Conservation (phyloP, 2,888 invertebrate species). For the Macrosiphum euphorbiae region DNA sequence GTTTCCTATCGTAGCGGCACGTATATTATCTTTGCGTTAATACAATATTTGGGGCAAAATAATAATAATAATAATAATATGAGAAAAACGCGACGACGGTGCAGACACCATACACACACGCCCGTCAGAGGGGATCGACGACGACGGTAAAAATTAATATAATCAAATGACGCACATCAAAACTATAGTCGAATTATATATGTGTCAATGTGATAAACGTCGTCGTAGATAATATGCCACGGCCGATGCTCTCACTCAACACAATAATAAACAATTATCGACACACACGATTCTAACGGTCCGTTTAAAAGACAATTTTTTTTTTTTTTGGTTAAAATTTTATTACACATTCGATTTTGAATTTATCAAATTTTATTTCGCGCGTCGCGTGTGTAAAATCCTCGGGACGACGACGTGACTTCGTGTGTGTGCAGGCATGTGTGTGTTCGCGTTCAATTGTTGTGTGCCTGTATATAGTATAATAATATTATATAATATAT, state of each 20-base stretch:
- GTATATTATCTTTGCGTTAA: neutral
- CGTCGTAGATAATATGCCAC: neutral
- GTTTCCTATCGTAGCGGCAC: conserved; percentile 8
- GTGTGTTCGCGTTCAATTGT: neutral
- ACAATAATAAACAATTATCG: neutral
- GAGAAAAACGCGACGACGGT: neutral
- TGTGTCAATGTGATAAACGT: neutral
- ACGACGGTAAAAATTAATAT: neutral
- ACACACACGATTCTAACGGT: neutral
- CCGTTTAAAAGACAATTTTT: neutral
- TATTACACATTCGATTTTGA: neutral
- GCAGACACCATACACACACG: neutral
- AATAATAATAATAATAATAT: neutral
- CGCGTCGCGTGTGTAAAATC: neutral
- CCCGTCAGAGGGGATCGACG: neutral
- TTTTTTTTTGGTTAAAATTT: neutral
- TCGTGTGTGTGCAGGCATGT: too few species aligned
- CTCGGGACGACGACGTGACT: neutral
- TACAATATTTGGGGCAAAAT: neutral
- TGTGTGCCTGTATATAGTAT: too few species aligned
- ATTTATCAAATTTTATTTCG: neutral
- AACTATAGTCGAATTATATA: neutral
- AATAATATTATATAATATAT: too few species aligned
- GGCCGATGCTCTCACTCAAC: neutral
- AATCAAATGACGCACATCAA: neutral